Base-by-base conservation (phyloP, 2,797 vertebrate genomes). In the Anisognathus igniventris region DNA sequence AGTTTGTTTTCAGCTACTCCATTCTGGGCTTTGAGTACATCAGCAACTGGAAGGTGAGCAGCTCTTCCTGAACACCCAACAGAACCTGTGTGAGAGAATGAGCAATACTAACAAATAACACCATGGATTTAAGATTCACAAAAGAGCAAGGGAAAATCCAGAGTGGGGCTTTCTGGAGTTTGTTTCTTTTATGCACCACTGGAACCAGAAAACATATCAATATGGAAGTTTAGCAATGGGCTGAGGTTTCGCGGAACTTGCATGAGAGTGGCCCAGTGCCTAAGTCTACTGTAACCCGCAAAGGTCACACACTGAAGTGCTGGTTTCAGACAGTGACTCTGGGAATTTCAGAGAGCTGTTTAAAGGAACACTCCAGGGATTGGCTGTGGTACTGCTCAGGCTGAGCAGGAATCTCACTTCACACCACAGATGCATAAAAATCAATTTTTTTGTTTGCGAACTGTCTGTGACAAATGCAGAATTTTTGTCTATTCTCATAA, bases 151-250 rank as follows among this genome's bases (percentile, higher is more conserved):
- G 96, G 95, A 93, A 97, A 97, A 93, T 91, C 96, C 96, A 95
- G 75, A 93, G 62, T 0, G 92, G 95, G 92, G 70, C 27, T 97
- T 97, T 96, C 87, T 96, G 72, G 22, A 76, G 14, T 95, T 96
- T 97, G 87, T 94, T 97, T 97, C 85, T 96, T 94, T 95, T 96
- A 95, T 56, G 89, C 79, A 88, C 82, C 66, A 35, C 72, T 96
- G 94, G 68, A 96, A 93, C 51, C 73, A 95, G 94, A 83, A 91
- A 96, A 93, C 93, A 37, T 72, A 88, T 84, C 89, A 81, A 93
- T 88, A 96, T 92, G 54, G 85, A 96, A 92, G 73, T 94, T 96
- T 94, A 91, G 92, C 93, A 95, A 96, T 40, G 92, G 87, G 48
- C 79, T 93, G 89, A 70, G 73, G 51, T 84, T 97, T 96, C 48